These are phyloP conservation scores for Acronicta alni DNA, from an alignment of 2,888 invertebrate species.

Conservation along the genomic window DNA sequence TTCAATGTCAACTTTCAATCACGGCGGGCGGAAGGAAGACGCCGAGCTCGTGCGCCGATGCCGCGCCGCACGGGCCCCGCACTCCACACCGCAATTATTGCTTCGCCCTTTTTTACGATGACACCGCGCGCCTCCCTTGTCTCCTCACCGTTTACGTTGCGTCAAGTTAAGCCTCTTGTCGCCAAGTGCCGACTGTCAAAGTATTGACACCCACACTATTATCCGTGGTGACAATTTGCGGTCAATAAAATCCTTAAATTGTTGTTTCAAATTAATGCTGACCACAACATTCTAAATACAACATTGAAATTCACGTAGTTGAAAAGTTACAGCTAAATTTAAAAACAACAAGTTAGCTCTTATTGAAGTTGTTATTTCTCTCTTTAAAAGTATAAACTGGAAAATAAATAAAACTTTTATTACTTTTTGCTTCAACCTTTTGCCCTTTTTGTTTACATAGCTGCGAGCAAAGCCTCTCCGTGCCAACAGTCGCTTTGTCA, in stretches of 20 bases:
- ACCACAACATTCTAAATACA: constrained; percentile 7
- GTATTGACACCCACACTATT: constrained; percentile 64
- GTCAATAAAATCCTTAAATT: constrained; percentile 25
- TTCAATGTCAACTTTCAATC: constrained; percentile 88
- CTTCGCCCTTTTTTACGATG: constrained; percentile 77
- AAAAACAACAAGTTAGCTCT: constrained; percentile 43
- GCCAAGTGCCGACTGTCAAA: constrained; percentile 69
- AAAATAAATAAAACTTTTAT: constrained; percentile 78
- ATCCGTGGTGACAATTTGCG: constrained; percentile 44
- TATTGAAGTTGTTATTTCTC: constrained; percentile 62
- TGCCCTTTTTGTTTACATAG: constrained; percentile 82
- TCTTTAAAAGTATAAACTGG: constrained; percentile 67
- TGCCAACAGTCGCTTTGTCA: constrained; percentile 88
- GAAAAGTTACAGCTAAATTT: constrained; percentile 26
- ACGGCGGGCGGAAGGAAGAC: constrained; percentile 83
- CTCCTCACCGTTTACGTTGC: constrained; percentile 76
- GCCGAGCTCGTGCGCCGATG: constrained; percentile 78
- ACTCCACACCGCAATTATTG: constrained; percentile 77
- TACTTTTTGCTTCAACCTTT: constrained; percentile 77
- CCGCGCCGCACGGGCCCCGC: constrained; percentile 58
- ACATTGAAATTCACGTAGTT: background rate
- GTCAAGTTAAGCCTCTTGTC: constrained; percentile 76
- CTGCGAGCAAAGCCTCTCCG: constrained; percentile 84
- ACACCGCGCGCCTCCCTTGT: constrained; percentile 70
- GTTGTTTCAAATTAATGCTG: constrained; percentile 12